Evolutionary conservation across 2,113 vertebrate genomes (phyloP).

Genomic region (Gobius niger): DNA sequence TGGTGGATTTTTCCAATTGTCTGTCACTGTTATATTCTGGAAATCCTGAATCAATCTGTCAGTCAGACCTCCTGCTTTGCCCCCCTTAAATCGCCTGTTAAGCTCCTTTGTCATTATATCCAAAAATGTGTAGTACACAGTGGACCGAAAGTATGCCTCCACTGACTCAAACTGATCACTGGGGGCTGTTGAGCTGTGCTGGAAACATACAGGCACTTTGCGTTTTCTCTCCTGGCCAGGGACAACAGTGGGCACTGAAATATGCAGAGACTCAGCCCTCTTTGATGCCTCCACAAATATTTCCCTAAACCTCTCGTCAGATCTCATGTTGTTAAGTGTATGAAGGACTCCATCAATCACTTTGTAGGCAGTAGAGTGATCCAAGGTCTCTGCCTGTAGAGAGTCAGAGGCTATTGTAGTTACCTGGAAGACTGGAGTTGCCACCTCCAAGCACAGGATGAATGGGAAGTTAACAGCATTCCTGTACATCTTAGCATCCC

Average conservation of each 20-base stretch:
- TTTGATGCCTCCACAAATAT: not conserved
- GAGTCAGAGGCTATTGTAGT: too few relatives aligned
- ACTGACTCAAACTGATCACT: not conserved
- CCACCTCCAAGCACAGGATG: too few relatives aligned
- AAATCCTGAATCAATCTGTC: not conserved
- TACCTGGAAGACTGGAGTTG: too few relatives aligned
- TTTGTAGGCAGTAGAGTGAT: conserved; percentile 2
- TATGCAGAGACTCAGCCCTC: not conserved
- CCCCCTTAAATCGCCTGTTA: conserved; percentile 8
- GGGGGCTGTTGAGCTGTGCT: not conserved
- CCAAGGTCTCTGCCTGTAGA: not conserved
- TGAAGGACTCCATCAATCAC: not conserved
- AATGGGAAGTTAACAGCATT: too few relatives aligned
- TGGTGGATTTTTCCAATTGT: conserved; percentile 1
- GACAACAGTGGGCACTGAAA: not conserved
- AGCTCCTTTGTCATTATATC: conserved; percentile 2
- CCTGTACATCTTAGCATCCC: too few relatives aligned
- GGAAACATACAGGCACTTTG: too few relatives aligned
- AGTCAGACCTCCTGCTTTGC: not conserved
- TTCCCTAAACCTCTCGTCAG: not conserved
- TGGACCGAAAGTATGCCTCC: not conserved
- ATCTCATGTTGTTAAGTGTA: not conserved
- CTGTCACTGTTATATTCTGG: not conserved
- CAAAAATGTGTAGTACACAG: not conserved
- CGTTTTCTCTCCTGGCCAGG: too few relatives aligned